Evolutionary conservation across 2,797 vertebrate species (phyloP), one percentile per base, ranked within the genome.

Genomic region (Hoplostethus atlanticus): DNA sequence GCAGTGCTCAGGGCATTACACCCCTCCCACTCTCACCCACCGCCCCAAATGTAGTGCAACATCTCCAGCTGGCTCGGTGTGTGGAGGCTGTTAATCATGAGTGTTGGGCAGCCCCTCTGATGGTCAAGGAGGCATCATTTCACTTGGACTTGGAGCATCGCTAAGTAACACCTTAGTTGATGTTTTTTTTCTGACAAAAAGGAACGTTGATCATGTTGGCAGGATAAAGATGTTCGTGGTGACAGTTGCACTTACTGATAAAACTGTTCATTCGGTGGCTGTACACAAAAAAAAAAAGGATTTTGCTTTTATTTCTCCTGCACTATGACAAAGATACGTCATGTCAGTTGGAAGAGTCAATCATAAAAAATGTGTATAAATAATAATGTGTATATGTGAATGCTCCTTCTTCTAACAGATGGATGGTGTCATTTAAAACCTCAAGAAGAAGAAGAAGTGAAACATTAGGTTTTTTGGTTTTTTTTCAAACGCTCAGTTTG

Each of bases 1-100:
- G 81, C 90, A 88, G 87, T 83, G 80, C 78, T 80, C 17, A 40
- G 69, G 76, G 68, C 82, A 63, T 55, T 66, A 10, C 11, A 6
- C 50, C 44, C n/a, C 84, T 72, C 80, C 84, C 76, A 75, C 70
- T 85, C 80, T 76, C 77, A 62, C 55, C 74, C 81, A 59, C 64
- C 73, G 72, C 58, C 40, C 69, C 71, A 57, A 86, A 87, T 74
- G 78, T 50, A 61, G 56, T 65, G 84, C 80, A 48, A 67, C 66
- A 36, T 80, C 78, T 74, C 67, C 63, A 65, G 60, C 84, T 90
- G 81, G 83, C 87, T 77, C 59, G 0, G 55, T 1, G 28, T 34
- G 62, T 51, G 44, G 46, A 67, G 69, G 76, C 40, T 86, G 73
- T 84, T 85, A 77, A 81, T 89, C 76, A 84, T 65, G 38, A 74